phyloP scores from a whole-genome alignment of 2,113 vertebrate genomes.

The Manacus vitellinus region DNA sequence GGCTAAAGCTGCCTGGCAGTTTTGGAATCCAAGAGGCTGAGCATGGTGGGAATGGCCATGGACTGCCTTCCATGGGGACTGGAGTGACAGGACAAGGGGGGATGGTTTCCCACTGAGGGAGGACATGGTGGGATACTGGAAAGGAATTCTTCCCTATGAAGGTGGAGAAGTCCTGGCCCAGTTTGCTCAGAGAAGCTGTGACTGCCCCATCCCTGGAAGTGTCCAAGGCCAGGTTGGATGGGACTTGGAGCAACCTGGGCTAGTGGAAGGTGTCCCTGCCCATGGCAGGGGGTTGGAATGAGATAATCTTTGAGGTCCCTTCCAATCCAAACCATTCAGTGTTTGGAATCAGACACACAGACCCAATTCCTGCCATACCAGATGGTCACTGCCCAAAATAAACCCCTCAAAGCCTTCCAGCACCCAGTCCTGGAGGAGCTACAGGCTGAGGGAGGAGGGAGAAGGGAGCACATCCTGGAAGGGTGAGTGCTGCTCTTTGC shows the following conservation, averaged over 20 bases:
- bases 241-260: neutral
- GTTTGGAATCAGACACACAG: no score
- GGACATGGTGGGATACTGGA: neutral
- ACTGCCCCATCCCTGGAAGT: neutral
- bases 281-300: accelerated
- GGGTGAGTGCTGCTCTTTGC: neutral
- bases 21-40: neutral
- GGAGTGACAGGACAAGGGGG: neutral
- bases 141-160: accelerated
- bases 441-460: neutral
- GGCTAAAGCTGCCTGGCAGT: neutral
- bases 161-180: accelerated
- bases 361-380: neutral
- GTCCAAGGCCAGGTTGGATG: accelerated
- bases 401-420: neutral
- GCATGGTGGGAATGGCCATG: neutral
- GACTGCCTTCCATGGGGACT: neutral
- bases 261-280: accelerated
- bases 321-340: neutral
- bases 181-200: neutral
- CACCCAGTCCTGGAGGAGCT: neutral
- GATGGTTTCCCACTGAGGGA: neutral
- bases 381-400: neutral
- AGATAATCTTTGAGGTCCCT: accelerated
- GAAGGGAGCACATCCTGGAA: neutral